A percentile compares a stretch with the other conserved stretches of the same genome.
phyloP scores from a whole-genome alignment of 1,140 invertebrate genomes.

The Seison nebaliae region DNA sequence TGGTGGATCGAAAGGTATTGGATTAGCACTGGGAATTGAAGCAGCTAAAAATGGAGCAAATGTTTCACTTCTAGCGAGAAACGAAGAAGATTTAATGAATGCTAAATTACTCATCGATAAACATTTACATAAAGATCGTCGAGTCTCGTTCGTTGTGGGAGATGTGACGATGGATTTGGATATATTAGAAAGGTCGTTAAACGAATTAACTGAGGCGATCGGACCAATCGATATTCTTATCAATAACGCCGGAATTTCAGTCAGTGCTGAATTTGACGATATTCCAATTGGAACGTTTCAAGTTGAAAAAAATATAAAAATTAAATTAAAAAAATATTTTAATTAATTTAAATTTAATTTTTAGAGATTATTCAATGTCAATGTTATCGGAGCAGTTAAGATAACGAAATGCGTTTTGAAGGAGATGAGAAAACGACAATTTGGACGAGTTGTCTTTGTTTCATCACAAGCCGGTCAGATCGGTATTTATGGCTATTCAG shows the following conservation, averaged over 20 bases:
- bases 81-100: conserved; percentile 3
- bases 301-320: conserved; percentile 1
- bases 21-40: conserved; percentile 1
- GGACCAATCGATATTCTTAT: conserved; percentile 12
- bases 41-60: conserved; percentile 4
- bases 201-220: background rate
- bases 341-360: background rate
- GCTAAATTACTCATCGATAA: conserved; percentile 5
- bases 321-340: background rate
- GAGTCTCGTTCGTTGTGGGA: conserved; percentile 3
- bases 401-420: conserved; percentile 6
- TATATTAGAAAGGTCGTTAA: no score
- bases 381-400: conserved; percentile 11
- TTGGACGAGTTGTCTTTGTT: conserved; percentile 35
- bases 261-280: conserved; percentile 5
- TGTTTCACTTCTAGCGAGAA: conserved; percentile 8
- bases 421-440: conserved; percentile 4
- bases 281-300: conserved; percentile 1
- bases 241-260: conserved; percentile 11
- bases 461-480: conserved; percentile 63
- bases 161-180: no score
- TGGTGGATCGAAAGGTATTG: conserved; percentile 11
- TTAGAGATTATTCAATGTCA: conserved; percentile 9
- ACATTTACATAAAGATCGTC: conserved; percentile 8
- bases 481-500: conserved; percentile 65